These are phyloP conservation scores for Thymelicus sylvestris DNA, from an alignment of 2,888 invertebrate species.

Conservation along the genomic window DNA sequence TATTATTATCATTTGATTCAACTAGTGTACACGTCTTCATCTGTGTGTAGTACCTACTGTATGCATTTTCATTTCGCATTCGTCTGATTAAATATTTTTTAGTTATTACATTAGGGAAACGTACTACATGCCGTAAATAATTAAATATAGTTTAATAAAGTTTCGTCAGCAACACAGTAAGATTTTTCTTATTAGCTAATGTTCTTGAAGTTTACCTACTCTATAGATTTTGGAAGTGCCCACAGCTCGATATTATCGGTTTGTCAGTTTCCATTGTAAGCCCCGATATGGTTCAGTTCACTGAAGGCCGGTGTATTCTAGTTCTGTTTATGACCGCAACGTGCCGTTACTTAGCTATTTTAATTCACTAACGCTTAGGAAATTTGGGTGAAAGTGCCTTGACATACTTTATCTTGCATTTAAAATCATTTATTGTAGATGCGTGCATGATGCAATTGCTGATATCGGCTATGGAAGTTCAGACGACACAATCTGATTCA, in stretches of 20 bases:
- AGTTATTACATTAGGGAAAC: no score
- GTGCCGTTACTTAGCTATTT: slow-evolving; percentile 46
- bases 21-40: no score
- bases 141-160: no score
- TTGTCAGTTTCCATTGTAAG: slow-evolving; percentile 46
- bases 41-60: no score
- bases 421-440: slow-evolving; percentile 57
- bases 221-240: slow-evolving; percentile 11
- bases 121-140: no score
- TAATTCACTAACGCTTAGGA: slow-evolving; percentile 41
- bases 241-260: slow-evolving; percentile 29
- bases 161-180: no score
- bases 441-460: slow-evolving; percentile 79
- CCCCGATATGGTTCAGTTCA: slow-evolving; percentile 50
- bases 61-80: no score
- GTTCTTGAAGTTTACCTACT: neutral
- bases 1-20: no score
- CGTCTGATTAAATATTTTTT: no score
- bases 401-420: slow-evolving; percentile 46
- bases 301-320: slow-evolving; percentile 50
- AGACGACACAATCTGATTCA: slow-evolving; percentile 67
- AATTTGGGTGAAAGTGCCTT: slow-evolving; percentile 49
- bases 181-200: no score
- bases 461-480: slow-evolving; percentile 76
- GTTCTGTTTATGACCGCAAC: slow-evolving; percentile 47